Evolutionary conservation across 2,888 invertebrate genomes (phyloP).

Genomic region (Troides aeacus): DNA sequence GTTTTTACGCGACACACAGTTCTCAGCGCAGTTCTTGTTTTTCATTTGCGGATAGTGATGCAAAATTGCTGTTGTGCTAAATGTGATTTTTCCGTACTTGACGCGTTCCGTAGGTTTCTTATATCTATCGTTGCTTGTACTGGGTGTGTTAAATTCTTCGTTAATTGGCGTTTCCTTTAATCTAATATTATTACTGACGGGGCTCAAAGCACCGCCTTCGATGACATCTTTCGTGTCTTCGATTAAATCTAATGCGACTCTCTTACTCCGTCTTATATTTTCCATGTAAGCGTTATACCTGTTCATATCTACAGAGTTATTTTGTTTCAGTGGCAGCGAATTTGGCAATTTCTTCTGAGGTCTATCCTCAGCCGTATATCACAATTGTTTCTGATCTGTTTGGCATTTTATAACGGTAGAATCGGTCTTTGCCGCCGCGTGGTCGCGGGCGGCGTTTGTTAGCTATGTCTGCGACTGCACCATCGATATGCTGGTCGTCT

Average conservation of each 20-base stretch:
- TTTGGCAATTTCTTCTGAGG: constrained; percentile 68
- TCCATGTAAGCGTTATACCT: constrained; percentile 71
- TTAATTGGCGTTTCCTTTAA: constrained; percentile 47
- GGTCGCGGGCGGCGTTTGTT: constrained; percentile 72
- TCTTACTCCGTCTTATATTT: constrained; percentile 63
- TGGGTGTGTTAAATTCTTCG: constrained; percentile 56
- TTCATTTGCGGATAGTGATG: constrained; percentile 72
- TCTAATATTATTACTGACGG: constrained; percentile 40
- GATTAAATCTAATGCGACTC: constrained; percentile 65
- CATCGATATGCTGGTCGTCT: constrained; percentile 85
- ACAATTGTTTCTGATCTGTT: constrained; percentile 66
- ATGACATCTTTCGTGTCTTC: constrained; percentile 65
- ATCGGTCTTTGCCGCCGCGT: constrained; percentile 63
- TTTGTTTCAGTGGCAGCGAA: constrained; percentile 71
- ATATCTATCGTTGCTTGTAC: constrained; percentile 54
- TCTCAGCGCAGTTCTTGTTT: constrained; percentile 43
- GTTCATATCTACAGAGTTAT: constrained; percentile 72
- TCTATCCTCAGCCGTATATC: constrained; percentile 70
- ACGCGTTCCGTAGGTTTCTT: constrained; percentile 63
- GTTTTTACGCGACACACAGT: constrained; percentile 25
- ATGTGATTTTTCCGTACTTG: constrained; percentile 72
- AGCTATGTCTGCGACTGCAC: constrained; percentile 87
- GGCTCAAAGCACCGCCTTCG: constrained; percentile 47
- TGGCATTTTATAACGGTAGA: constrained; percentile 49
- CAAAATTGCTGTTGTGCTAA: constrained; percentile 70